A percentile compares a stretch with the other conserved stretches of the same genome.
Conservation (phyloP, 1,140 invertebrate species). For the Cydia pomonella region DNA sequence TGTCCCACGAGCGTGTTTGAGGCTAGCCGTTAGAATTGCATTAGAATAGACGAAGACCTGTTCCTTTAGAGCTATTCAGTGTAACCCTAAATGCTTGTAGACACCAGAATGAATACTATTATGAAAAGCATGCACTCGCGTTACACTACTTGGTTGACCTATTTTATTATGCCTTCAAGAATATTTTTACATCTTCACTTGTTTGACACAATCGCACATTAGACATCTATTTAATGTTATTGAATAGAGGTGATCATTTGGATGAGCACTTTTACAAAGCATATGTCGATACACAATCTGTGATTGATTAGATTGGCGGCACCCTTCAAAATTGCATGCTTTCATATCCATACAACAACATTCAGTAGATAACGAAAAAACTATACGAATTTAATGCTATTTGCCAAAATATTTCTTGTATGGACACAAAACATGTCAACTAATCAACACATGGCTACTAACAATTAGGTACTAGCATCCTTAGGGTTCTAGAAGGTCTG, state of each 20-base stretch:
- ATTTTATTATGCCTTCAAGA: constrained; percentile 4
- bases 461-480: not conserved
- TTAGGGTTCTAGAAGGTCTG: not conserved
- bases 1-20: constrained; percentile 7
- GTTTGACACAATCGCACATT: not conserved
- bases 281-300: constrained; percentile 1
- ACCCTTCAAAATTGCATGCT: constrained; percentile 11
- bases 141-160: not conserved
- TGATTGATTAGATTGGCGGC: not conserved
- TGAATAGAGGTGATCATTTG: constrained; percentile 3
- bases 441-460: too few relatives aligned
- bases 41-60: constrained; percentile 36
- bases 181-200: not conserved
- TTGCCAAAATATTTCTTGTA: too few relatives aligned
- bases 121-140: not conserved
- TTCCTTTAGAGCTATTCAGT: constrained; percentile 32
- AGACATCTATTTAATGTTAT: not conserved
- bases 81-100: constrained; percentile 29
- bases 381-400: not conserved
- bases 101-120: not conserved
- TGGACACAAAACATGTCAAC: not conserved
- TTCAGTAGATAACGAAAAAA: not conserved
- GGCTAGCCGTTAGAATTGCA: constrained; percentile 35
- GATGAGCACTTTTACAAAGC: constrained; percentile 34
- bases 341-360: not conserved